phyloP scores from a whole-genome alignment of 2,797 vertebrate genomes.

The Manis crassicaudata region DNA sequence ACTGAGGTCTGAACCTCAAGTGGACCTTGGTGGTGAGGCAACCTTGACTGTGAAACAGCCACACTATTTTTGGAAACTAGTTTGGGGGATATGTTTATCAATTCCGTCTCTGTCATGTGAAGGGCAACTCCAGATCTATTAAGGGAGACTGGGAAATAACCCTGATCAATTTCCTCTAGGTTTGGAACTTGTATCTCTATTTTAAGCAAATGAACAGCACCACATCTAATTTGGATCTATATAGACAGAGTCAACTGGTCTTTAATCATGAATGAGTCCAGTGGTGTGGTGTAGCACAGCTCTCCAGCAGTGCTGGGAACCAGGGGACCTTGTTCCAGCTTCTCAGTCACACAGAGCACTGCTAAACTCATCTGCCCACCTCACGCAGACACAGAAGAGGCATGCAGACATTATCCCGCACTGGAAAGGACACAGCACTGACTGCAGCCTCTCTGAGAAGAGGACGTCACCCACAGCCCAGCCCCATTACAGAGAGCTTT shows the following conservation, averaged over 20 bases:
- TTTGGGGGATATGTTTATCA: not conserved
- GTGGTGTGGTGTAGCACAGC: not conserved
- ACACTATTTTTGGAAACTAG: slow-evolving; percentile 32
- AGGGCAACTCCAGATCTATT: not conserved
- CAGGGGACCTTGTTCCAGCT: not conserved
- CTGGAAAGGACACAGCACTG: not conserved
- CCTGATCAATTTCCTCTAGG: not conserved
- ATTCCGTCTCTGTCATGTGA: not conserved
- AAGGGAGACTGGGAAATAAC: not conserved
- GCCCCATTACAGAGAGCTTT: not conserved
- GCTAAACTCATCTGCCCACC: not conserved
- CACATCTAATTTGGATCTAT: not conserved
- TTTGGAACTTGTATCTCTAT: not conserved
- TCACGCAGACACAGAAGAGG: not conserved
- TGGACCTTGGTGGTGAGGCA: not conserved
- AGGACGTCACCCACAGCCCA: not conserved
- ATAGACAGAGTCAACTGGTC: not conserved
- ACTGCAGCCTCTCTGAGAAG: not conserved
- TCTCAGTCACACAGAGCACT: not conserved
- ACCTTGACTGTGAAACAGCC: not conserved
- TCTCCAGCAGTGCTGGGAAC: not conserved
- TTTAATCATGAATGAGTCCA: not conserved
- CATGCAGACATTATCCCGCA: rapidly evolving
- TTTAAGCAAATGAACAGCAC: not conserved
- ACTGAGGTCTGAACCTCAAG: not conserved